These are phyloP conservation scores for Microctonus brassicae DNA, from an alignment of 2,888 invertebrate species.

Conservation along the genomic window DNA sequence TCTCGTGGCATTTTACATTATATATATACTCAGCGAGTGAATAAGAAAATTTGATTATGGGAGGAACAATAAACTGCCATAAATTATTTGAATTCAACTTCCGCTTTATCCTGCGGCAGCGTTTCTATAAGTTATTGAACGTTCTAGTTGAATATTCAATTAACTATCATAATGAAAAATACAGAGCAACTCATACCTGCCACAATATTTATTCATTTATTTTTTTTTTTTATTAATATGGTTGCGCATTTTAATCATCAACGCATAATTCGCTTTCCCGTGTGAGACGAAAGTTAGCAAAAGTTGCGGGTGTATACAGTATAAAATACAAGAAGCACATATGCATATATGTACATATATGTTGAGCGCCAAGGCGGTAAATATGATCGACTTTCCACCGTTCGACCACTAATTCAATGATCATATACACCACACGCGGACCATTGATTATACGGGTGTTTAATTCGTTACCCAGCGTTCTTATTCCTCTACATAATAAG, in stretches of 20 bases:
- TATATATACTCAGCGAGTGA: background rate
- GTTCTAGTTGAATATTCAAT: background rate
- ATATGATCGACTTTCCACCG: slow-evolving; percentile 29
- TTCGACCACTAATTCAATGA: slow-evolving; percentile 45
- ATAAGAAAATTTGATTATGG: background rate
- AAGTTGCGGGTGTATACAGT: background rate
- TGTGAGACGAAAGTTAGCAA: background rate
- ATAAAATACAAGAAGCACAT: background rate
- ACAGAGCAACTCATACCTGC: background rate
- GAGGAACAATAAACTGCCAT: background rate
- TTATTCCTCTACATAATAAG: slow-evolving; percentile 30
- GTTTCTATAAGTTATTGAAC: background rate
- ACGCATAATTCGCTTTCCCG: slow-evolving; percentile 21
- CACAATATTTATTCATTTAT: background rate
- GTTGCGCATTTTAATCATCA: slow-evolving; percentile 5
- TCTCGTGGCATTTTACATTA: too few species aligned
- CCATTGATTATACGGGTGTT: slow-evolving; percentile 37
- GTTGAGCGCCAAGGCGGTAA: slow-evolving; percentile 12
- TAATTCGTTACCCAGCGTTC: slow-evolving; percentile 31
- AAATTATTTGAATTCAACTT: background rate
- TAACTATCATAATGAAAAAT: background rate
- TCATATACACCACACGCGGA: slow-evolving; percentile 18
- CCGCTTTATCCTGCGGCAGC: background rate
- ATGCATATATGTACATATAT: background rate
- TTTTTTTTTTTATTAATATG: slow-evolving; percentile 3